phyloP scores from a whole-genome alignment of 35 echinoderm and acorn worm species.

The Acanthaster planci region DNA sequence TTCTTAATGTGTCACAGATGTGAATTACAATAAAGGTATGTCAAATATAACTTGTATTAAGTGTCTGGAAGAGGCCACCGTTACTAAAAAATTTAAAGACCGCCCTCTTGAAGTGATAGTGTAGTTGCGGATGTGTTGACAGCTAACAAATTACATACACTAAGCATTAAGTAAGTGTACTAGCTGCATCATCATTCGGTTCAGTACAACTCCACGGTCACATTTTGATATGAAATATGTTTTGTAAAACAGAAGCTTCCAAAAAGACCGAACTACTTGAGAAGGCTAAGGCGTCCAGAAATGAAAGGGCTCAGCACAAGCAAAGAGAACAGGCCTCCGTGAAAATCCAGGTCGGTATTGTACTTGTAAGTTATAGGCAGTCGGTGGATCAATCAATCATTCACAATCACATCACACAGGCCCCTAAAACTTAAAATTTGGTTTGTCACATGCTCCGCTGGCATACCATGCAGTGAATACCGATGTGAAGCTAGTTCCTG shows the following conservation, averaged over 20 bases:
- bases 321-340: constrained; percentile 61
- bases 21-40: too few relatives aligned
- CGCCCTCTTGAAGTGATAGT: too few relatives aligned
- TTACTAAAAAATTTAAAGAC: too few relatives aligned
- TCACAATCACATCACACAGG: not conserved
- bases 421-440: not conserved
- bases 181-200: too few relatives aligned
- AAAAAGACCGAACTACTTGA: constrained; percentile 84
- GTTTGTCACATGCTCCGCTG: not conserved
- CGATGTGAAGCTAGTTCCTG: too few relatives aligned
- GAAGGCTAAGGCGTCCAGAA: constrained; percentile 82
- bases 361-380: not conserved
- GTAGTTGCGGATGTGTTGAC: too few relatives aligned
- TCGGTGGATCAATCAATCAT: not conserved
- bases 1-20: too few relatives aligned
- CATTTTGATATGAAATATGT: constrained; percentile 33
- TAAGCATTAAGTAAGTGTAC: too few relatives aligned
- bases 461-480: not conserved
- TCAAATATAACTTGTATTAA: too few relatives aligned
- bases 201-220: too few relatives aligned
- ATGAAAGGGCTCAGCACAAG: constrained; percentile 72
- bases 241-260: constrained; percentile 55
- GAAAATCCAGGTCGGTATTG: constrained; percentile 73
- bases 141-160: too few relatives aligned
- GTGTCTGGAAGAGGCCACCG: too few relatives aligned